phyloP scores from a whole-genome alignment of 2,113 vertebrate species.

The Gopherus evgoodei region DNA sequence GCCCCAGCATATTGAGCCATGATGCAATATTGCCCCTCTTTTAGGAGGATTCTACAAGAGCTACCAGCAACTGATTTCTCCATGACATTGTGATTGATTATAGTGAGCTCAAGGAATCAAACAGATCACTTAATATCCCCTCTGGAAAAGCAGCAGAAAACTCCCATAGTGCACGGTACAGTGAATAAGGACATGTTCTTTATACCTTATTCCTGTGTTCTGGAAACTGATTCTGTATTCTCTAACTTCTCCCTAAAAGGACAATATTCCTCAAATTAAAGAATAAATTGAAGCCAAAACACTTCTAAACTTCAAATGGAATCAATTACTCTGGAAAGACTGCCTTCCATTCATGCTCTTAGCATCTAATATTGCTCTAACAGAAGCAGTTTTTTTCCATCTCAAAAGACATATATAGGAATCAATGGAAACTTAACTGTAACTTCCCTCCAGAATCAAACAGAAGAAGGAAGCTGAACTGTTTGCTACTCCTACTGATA shows the following conservation, averaged over 20 bases:
- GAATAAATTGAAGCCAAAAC: not conserved
- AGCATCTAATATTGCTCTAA: not conserved
- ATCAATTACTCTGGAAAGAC: not conserved
- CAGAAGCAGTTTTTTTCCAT: not conserved
- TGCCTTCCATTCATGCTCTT: not conserved
- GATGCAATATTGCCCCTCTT: not conserved
- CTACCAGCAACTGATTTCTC: not conserved
- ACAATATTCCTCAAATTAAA: not conserved
- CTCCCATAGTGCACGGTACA: conserved; percentile 44
- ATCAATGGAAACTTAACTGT: not conserved
- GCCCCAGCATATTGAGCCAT: not conserved
- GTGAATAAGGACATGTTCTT: not conserved
- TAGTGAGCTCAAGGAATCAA: not conserved
- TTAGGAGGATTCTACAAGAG: not conserved
- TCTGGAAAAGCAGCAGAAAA: conserved; percentile 80
- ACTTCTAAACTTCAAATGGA: not conserved
- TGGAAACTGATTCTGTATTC: not conserved
- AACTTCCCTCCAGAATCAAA: not conserved
- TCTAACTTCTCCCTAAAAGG: not conserved
- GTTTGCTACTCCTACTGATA: not conserved
- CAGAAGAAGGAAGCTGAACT: not conserved
- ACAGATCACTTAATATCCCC: conserved; percentile 17
- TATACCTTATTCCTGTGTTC: not conserved
- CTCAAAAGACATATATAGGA: not conserved
- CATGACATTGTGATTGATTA: not conserved